Percentiles rank a stretch among this genome's conserved stretches.
phyloP scores from a whole-genome alignment of 1,140 invertebrate genomes.

The Maconellicoccus hirsutus region DNA sequence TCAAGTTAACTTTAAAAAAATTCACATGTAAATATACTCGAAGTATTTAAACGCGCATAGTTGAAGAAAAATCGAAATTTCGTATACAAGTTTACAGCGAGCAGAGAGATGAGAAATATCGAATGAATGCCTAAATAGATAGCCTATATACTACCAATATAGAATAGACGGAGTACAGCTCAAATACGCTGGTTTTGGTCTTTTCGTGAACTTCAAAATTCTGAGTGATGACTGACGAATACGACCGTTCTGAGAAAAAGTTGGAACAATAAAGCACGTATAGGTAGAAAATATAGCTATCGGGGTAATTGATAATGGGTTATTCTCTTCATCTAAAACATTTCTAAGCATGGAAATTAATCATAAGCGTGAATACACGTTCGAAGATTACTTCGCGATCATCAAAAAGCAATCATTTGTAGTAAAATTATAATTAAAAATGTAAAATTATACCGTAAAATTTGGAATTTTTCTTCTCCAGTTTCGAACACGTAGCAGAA shows the following conservation, averaged over 20 bases:
- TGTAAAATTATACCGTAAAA: too few relatives aligned
- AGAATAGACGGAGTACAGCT: background rate
- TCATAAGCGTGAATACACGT: too few relatives aligned
- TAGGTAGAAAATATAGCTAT: too few relatives aligned
- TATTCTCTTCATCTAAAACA: too few relatives aligned
- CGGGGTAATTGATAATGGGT: too few relatives aligned
- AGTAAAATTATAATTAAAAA: too few relatives aligned
- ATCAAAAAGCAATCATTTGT: too few relatives aligned
- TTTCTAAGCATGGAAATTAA: too few relatives aligned
- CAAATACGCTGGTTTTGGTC: background rate
- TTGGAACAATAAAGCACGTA: background rate
- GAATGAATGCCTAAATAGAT: constrained; percentile 5
- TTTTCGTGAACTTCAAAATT: background rate
- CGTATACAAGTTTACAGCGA: background rate
- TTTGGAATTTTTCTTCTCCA: too few relatives aligned
- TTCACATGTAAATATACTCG: background rate
- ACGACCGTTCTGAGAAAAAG: background rate
- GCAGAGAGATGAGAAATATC: constrained; percentile 5
- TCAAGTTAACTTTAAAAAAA: too few relatives aligned
- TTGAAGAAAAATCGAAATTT: background rate
- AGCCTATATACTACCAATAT: background rate
- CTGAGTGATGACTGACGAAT: constrained; percentile 1
- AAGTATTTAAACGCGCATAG: background rate
- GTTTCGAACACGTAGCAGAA: too few relatives aligned
- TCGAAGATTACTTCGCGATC: too few relatives aligned